Base-by-base conservation (phyloP, 2,113 vertebrate species). In the Tupaia chinensis region DNA sequence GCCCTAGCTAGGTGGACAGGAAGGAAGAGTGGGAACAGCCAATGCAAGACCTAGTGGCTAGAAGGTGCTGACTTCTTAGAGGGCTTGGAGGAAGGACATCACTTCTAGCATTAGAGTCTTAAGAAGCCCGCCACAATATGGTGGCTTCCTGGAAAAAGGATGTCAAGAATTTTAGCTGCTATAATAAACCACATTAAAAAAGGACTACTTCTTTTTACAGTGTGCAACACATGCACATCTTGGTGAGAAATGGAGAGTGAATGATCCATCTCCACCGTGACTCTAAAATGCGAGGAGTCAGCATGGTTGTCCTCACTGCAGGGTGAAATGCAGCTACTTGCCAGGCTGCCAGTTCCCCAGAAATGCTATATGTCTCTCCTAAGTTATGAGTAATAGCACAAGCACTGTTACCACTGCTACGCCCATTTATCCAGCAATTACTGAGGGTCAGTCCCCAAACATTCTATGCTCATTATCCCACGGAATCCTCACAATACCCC, bases 151-250 rank as follows among this genome's bases (percentile, higher is more conserved):
- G 5, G 20, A 27, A 25, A 58, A 88, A 66, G 65, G 54, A 83
- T 76, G n/a, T 19, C 1, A 16, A 58, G 82, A 19, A 79, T 60
- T 54, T 73, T 9, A 81, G 5, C 58, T 65, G 53, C 34, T n/a
- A 0, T 78, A 17, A 11, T 58, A 53, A 84, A 70, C 81, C 34
- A 20, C n/a, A 12, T 3, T 0, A 0, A 0, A 27, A 10, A 86
- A 8, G 53, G 12, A 58, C 7, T 8, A 58, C 25, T 34, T 16
- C 8, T 65, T 68, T 90, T 44, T n/a, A 76, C 25, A 0, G 1
- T 14, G 44, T 9, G 29, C 9, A 13, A 34, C 68, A 29, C n/a
- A 9, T 19, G 58, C 7, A 63, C 0, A 0, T 27, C 32, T 34
- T 4, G 25, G 82, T 68, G 56, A 80, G 44, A 34, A 44, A 34